phyloP scores from a whole-genome alignment of 2,888 invertebrate species.

The Helleia helle region DNA sequence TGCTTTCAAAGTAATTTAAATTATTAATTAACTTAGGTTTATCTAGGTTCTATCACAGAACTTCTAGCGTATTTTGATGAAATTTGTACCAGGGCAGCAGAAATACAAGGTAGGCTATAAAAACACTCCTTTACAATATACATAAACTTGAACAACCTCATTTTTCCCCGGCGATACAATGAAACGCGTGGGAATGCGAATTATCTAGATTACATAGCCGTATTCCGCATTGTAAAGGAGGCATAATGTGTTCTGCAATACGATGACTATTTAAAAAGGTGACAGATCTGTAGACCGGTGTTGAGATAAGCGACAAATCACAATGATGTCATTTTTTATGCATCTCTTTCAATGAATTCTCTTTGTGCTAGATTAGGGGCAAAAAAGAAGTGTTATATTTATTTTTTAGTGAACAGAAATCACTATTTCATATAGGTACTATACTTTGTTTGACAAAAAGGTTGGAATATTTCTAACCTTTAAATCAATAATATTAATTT shows the following conservation, averaged over 20 bases:
- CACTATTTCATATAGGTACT: no score
- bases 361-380: no score
- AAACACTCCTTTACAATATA: background rate
- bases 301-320: background rate
- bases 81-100: background rate
- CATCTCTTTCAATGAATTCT: no score
- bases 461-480: no score
- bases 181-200: slow-evolving; percentile 32
- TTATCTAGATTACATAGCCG: slow-evolving; percentile 26
- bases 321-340: background rate
- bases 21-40: background rate
- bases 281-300: slow-evolving; percentile 9
- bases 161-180: slow-evolving; percentile 23
- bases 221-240: slow-evolving; percentile 22
- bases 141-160: slow-evolving; percentile 18
- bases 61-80: background rate
- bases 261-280: slow-evolving; percentile 21
- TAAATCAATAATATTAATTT: no score
- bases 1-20: slow-evolving; percentile 5
- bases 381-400: no score
- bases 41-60: background rate
- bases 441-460: no score
- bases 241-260: slow-evolving; percentile 25
- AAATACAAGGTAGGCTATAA: background rate
- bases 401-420: no score